Evolutionary conservation across 2,797 vertebrate genomes (phyloP).

Genomic region (Liasis olivaceus): DNA sequence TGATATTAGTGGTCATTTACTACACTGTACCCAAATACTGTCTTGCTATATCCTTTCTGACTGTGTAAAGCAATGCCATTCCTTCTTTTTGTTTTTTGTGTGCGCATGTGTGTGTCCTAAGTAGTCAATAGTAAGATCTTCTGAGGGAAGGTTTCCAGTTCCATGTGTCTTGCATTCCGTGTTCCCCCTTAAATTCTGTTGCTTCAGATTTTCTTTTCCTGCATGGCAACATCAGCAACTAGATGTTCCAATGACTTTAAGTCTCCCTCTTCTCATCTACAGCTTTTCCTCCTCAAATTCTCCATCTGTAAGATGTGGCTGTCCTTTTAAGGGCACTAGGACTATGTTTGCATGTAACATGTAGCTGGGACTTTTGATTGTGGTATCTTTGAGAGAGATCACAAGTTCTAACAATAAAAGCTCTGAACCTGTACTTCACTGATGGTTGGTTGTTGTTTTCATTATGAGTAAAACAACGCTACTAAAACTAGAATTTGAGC

Average conservation of each 20-base stretch:
- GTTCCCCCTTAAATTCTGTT: not conserved
- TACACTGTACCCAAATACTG: not conserved
- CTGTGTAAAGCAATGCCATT: not conserved
- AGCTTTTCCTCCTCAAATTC: not conserved
- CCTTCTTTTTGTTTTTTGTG: too few species aligned
- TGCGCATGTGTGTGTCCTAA: not conserved
- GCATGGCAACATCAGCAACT: not conserved
- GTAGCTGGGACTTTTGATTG: not conserved
- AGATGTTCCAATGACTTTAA: not conserved
- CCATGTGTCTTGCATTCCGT: not conserved
- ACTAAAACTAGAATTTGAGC: not conserved
- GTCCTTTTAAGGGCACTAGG: not conserved
- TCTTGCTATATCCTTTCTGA: not conserved
- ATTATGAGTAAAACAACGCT: not conserved
- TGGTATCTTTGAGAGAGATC: not conserved
- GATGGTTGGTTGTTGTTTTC: not conserved
- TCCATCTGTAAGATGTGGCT: not conserved
- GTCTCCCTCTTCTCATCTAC: not conserved
- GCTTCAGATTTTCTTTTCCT: not conserved
- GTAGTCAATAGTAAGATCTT: not conserved
- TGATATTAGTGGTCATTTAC: not conserved
- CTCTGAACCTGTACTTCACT: not conserved
- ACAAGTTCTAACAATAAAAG: not conserved
- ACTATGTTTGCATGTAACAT: not conserved
- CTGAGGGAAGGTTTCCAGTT: not conserved